These are phyloP conservation scores for Lasius platythorax DNA, from an alignment of 2,888 invertebrate genomes.

Conservation along the genomic window DNA sequence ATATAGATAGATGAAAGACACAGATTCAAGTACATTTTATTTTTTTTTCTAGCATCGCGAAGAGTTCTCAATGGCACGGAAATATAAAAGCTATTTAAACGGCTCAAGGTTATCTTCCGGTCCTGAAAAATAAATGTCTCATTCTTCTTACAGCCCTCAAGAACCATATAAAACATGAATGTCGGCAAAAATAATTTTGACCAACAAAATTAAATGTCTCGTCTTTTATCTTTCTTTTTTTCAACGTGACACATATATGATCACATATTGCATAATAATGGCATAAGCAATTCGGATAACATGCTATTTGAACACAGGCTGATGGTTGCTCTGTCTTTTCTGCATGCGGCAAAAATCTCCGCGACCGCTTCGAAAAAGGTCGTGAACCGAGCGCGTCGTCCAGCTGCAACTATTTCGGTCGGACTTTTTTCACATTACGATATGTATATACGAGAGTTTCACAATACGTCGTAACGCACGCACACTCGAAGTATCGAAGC, in stretches of 20 bases:
- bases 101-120: background rate
- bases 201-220: slow-evolving; percentile 15
- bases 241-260: background rate
- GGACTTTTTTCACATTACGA: slow-evolving; percentile 55
- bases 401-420: slow-evolving; percentile 64
- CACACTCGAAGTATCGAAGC: background rate
- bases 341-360: slow-evolving; percentile 32
- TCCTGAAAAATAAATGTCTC: background rate
- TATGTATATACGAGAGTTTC: slow-evolving; percentile 29
- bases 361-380: slow-evolving; percentile 4
- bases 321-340: slow-evolving; percentile 30
- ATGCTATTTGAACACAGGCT: slow-evolving; percentile 6
- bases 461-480: slow-evolving; percentile 25
- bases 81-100: background rate
- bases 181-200: background rate
- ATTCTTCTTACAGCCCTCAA: background rate
- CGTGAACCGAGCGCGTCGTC: slow-evolving; percentile 31
- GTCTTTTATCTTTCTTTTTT: background rate
- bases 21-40: background rate
- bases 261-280: background rate
- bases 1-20: background rate
- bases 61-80: background rate
- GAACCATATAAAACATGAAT: background rate
- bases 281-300: background rate
- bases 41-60: background rate